Conservation (phyloP, 2,888 invertebrate species). For the Fragum sueziense region DNA sequence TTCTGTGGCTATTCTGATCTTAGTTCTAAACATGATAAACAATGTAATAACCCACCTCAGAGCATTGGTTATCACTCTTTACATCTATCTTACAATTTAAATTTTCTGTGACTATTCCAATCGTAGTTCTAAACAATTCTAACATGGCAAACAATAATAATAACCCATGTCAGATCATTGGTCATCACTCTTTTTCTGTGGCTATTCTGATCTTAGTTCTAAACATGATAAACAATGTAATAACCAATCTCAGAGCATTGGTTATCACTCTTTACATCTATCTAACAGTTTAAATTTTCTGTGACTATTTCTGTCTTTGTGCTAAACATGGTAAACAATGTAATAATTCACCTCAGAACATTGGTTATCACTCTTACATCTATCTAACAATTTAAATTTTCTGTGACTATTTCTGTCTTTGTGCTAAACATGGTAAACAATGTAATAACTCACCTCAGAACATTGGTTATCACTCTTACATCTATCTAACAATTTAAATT, state of each 20-base stretch:
- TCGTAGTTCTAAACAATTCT: constrained; percentile 43
- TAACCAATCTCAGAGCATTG: constrained; percentile 55
- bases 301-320: no score
- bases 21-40: constrained; percentile 48
- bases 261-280: constrained; percentile 38
- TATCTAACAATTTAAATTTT: constrained; percentile 56
- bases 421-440: constrained; percentile 52
- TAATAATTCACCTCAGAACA: constrained; percentile 60
- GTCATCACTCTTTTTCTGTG: no score
- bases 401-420: constrained; percentile 59
- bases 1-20: constrained; percentile 61
- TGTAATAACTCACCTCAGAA: constrained; percentile 59
- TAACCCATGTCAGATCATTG: no score
- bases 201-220: no score
- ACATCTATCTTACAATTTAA: constrained; percentile 55
- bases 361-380: constrained; percentile 42
- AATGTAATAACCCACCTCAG: no score
- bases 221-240: no score
- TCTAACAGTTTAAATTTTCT: constrained; percentile 59
- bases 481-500: constrained; percentile 54
- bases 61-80: constrained; percentile 42
- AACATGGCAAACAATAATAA: not conserved
- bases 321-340: no score
- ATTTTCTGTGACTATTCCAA: constrained; percentile 48
- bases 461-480: constrained; percentile 47